Percentiles rank a stretch among this genome's conserved stretches.
These are phyloP conservation scores for Unio pictorum DNA, from an alignment of 2,888 invertebrate species.

Conservation along the genomic window DNA sequence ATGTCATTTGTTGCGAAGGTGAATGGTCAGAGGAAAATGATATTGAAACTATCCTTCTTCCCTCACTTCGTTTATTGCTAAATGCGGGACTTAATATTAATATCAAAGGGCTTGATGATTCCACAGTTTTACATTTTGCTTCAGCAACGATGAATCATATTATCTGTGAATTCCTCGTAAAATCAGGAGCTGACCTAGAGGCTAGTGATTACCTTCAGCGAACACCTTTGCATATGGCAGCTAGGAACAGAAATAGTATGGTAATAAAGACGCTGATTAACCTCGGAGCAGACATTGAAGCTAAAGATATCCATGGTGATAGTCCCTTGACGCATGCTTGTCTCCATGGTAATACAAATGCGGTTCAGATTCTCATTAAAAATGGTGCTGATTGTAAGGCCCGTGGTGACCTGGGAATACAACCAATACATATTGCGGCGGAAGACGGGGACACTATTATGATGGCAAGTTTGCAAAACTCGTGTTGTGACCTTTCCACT, in stretches of 20 bases:
- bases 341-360: slow-evolving; percentile 9
- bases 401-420: slow-evolving; percentile 10
- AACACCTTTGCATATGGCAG: slow-evolving; percentile 16
- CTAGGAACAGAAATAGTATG: slow-evolving; percentile 7
- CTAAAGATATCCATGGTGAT: too few species aligned
- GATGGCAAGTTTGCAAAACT: slow-evolving; percentile 3
- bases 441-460: slow-evolving; percentile 12
- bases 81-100: slow-evolving; percentile 8
- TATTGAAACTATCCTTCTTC: slow-evolving; percentile 6
- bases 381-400: slow-evolving; percentile 5
- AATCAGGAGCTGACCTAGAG: slow-evolving; percentile 11
- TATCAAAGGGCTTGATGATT: slow-evolving; percentile 9
- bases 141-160: slow-evolving; percentile 1
- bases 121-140: slow-evolving; percentile 14
- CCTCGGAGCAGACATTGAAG: slow-evolving; percentile 1
- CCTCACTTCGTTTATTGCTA: slow-evolving; percentile 5
- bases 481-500: neutral
- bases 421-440: slow-evolving; percentile 12
- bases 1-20: slow-evolving; percentile 1
- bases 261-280: slow-evolving; percentile 5
- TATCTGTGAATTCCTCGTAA: slow-evolving; percentile 1
- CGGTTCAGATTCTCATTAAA: slow-evolving; percentile 5
- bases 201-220: slow-evolving; percentile 12
- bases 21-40: slow-evolving; percentile 3
- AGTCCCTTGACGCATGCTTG: slow-evolving; percentile 16